A percentile compares a stretch with the other conserved stretches of the same genome.
Evolutionary conservation across 2,888 invertebrate species (phyloP).

Genomic region (Orthosia incerta): DNA sequence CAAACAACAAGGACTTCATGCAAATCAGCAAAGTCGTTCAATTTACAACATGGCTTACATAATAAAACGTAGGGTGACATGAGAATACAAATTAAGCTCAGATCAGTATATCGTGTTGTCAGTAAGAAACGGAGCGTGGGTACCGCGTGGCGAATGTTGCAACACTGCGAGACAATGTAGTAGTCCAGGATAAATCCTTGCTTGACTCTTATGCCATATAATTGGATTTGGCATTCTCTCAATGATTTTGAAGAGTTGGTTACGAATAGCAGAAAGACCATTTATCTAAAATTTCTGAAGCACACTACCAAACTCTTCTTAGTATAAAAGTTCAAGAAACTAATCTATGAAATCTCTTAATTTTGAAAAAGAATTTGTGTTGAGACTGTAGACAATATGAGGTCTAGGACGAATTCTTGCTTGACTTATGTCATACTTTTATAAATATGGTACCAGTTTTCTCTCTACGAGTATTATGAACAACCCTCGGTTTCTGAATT

Average conservation of each 20-base stretch:
- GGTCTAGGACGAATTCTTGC: slow-evolving; percentile 35
- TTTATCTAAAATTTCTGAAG: not conserved
- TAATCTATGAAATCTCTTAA: too few species aligned
- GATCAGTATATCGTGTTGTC: slow-evolving; percentile 69
- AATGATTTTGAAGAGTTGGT: not conserved
- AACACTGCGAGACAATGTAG: slow-evolving; percentile 37
- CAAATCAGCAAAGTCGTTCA: slow-evolving; percentile 77
- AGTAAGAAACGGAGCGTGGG: slow-evolving; percentile 69
- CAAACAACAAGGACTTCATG: slow-evolving; percentile 72
- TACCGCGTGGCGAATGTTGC: slow-evolving; percentile 58
- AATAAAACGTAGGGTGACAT: slow-evolving; percentile 73
- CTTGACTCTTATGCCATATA: slow-evolving; percentile 22
- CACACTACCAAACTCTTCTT: too few species aligned
- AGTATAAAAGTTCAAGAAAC: too few species aligned
- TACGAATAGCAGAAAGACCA: too few species aligned
- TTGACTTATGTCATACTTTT: slow-evolving; percentile 8
- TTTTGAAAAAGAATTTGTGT: not conserved
- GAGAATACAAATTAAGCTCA: slow-evolving; percentile 80
- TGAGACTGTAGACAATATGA: slow-evolving; percentile 34
- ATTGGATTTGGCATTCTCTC: not conserved
- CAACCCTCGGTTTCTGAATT: too few species aligned
- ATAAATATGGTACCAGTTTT: too few species aligned
- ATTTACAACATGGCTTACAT: slow-evolving; percentile 82
- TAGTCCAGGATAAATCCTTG: slow-evolving; percentile 42
- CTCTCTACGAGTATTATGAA: too few species aligned